Evolutionary conservation across 1,140 invertebrate genomes (phyloP), one percentile per base, ranked within the genome.

Genomic region (Eubasilissa regina): DNA sequence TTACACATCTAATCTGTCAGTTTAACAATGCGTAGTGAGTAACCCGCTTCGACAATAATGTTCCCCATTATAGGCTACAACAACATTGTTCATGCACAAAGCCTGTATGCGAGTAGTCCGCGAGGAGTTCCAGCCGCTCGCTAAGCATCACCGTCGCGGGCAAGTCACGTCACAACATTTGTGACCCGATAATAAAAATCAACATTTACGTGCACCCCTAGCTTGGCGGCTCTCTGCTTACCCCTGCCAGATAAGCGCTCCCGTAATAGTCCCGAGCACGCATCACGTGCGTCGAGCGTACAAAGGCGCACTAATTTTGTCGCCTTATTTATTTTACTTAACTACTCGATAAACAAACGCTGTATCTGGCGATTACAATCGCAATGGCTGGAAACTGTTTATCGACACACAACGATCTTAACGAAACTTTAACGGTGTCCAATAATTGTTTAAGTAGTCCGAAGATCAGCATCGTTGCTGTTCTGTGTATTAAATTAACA

Each of bases 401-500:
- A 68, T 68, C 64, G 64, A 48, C 19, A 43, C 19, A n/a, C 15
- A 3, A 68, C 64, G 44, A 68, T 68, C 64, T 68, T 45, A 15
- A 68, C 64, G 64, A 68, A 68, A 68, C 35, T 43, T 68, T 68
- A 68, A 68, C 64, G 64, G 45, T 21, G 64, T 68, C 44, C n/a
- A 47, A 21, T 68, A 48, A 68, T 68, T 68, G 64, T 68, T 35
- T 68, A 68, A 68, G 45, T 21, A 68, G 35, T 15, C 44, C 43
- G 44, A 15, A 68, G 64, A 68, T 68, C 64, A 43, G 45, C 64
- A 68, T 68, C 64, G 44, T 47, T n/a, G 64, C 47, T 68, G 64
- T 68, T 68, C 47, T 45, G 64, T 4, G 64, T 68, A 68, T 68
- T 68, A 68, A 68, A 68, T 68, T 68, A 68, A 68, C 64, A 68